phyloP scores from a whole-genome alignment of 2,797 vertebrate species.

The Holocentrus rufus region DNA sequence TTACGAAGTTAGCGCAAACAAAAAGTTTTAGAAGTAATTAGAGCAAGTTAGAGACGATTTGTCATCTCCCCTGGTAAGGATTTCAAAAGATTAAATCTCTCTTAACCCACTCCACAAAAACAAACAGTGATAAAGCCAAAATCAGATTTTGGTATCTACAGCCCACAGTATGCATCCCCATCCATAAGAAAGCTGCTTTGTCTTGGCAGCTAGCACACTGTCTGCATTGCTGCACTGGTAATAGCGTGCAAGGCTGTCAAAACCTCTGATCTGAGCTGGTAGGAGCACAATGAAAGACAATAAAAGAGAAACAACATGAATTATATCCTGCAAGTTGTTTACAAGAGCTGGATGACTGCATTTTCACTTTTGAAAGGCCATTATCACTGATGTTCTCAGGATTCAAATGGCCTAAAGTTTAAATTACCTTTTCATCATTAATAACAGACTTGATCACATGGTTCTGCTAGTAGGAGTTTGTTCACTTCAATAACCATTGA shows the following conservation, averaged over 20 bases:
- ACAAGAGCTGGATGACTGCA: not conserved
- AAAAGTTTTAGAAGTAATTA: constrained; percentile 79
- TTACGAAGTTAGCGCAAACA: constrained; percentile 45
- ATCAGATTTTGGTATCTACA: constrained; percentile 83
- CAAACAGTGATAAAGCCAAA: constrained; percentile 79
- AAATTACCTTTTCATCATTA: constrained; percentile 66
- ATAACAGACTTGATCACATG: constrained; percentile 53
- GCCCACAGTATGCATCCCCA: constrained; percentile 76
- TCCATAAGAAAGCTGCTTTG: constrained; percentile 80
- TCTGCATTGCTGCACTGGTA: constrained; percentile 55
- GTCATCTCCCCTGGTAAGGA: constrained; percentile 73
- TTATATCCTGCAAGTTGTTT: constrained; percentile 4
- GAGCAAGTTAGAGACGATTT: constrained; percentile 73
- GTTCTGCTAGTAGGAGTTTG: constrained; percentile 62
- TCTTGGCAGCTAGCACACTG: constrained; percentile 68
- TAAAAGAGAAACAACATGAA: constrained; percentile 20
- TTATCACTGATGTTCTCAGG: constrained; percentile 7
- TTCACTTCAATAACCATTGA: constrained; percentile 61
- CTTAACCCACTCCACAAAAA: constrained; percentile 77
- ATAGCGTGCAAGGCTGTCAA: constrained; percentile 37
- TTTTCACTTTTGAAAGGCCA: constrained; percentile 14
- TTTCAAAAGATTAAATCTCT: constrained; percentile 79
- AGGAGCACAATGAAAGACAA: constrained; percentile 30
- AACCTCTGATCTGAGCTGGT: constrained; percentile 49
- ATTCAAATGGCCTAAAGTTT: constrained; percentile 22